These are phyloP conservation scores for Theristicus caerulescens DNA, from an alignment of 2,113 vertebrate genomes.

Conservation along the genomic window DNA sequence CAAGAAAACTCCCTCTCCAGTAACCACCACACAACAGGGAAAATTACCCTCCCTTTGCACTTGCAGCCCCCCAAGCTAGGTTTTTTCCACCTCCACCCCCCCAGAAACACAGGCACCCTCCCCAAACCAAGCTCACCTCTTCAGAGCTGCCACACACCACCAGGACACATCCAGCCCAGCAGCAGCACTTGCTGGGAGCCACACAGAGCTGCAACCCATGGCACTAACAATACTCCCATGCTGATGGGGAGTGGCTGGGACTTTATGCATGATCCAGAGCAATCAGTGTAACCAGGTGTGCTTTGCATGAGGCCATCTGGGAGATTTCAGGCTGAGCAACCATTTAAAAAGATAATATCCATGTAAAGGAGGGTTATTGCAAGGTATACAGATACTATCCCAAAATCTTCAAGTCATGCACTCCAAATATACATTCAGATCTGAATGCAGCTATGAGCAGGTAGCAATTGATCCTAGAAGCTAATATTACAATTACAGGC, in stretches of 20 bases:
- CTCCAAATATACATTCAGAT: not conserved
- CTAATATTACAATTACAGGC: not conserved
- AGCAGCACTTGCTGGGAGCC: not conserved
- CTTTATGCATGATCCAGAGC: not conserved
- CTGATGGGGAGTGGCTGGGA: not conserved
- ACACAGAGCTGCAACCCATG: fast-evolving
- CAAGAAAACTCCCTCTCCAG: not conserved
- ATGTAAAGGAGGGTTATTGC: not conserved
- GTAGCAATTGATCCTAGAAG: not conserved
- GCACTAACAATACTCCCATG: fast-evolving
- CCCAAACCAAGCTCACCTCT: not conserved
- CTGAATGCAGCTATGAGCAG: not conserved
- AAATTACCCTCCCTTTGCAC: not conserved
- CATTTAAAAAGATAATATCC: not conserved
- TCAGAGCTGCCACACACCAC: fast-evolving
- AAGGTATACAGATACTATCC: fast-evolving
- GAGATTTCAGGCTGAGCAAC: not conserved
- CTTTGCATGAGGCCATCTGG: not conserved
- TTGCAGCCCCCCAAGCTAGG: not conserved
- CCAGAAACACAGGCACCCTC: not conserved
- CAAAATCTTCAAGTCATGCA: not conserved
- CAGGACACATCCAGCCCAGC: not conserved
- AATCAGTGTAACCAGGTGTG: not conserved
- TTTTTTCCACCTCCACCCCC: not conserved
- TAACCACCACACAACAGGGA: not conserved